Percentiles rank a stretch among this genome's conserved stretches.
phyloP scores from a whole-genome alignment of 2,797 vertebrate genomes.

The Myiothlypis coronata region DNA sequence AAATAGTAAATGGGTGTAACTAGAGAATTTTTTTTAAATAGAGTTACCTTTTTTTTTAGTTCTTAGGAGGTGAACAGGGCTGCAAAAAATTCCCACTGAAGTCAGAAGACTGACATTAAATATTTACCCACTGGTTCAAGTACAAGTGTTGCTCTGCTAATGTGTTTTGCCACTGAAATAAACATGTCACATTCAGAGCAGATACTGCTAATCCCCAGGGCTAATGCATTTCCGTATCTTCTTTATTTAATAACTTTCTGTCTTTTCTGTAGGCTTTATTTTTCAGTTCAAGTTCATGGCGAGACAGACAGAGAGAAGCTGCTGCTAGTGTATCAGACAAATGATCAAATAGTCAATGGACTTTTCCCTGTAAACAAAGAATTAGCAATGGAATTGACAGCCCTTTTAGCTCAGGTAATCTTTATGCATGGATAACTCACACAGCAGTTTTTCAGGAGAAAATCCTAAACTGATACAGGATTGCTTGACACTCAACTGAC shows the following conservation, averaged over 20 bases:
- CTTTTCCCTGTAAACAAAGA: constrained; percentile 97
- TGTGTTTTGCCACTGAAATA: background rate
- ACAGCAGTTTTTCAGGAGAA: background rate
- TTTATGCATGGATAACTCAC: background rate
- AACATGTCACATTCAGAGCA: background rate
- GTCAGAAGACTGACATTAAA: background rate
- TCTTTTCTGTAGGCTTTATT: constrained; percentile 86
- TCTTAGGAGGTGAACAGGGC: background rate
- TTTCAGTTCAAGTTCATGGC: constrained; percentile 87
- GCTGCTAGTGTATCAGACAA: constrained; percentile 92
- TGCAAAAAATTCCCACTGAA: background rate
- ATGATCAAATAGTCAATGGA: constrained; percentile 88
- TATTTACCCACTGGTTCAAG: background rate
- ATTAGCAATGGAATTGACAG: constrained; percentile 92
- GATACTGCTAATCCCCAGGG: constrained; percentile 4
- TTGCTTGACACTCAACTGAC: background rate
- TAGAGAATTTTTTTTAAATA: background rate
- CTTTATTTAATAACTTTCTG: constrained; percentile 29
- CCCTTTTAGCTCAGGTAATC: constrained; percentile 92
- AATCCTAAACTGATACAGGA: background rate
- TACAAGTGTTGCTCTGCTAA: background rate
- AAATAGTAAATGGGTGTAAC: background rate
- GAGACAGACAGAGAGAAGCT: constrained; percentile 94
- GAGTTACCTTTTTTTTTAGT: background rate
- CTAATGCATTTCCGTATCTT: constrained; percentile 6